Evolutionary conservation across 2,888 invertebrate species (phyloP).

Genomic region (Cerceris rybyensis): DNA sequence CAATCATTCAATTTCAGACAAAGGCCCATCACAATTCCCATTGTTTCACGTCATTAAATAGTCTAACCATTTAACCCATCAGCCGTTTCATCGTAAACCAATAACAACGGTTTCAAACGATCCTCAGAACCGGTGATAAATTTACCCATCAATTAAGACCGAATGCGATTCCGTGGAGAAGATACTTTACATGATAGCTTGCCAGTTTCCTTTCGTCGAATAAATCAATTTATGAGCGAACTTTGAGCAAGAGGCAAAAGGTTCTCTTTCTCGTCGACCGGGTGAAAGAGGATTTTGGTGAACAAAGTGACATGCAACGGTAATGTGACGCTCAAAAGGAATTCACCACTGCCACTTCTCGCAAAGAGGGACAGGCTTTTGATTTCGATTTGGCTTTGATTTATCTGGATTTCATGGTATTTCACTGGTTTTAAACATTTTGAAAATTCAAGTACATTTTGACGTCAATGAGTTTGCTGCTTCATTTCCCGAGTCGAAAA

Average conservation of each 20-base stretch:
- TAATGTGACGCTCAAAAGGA: background rate
- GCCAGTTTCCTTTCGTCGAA: background rate
- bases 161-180: background rate
- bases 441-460: background rate
- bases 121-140: background rate
- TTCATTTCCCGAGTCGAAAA: no score
- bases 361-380: background rate
- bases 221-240: background rate
- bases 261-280: background rate
- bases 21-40: no score
- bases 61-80: background rate
- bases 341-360: background rate
- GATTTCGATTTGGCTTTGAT: background rate
- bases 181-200: background rate
- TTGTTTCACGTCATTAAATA: no score
- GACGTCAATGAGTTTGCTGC: no score
- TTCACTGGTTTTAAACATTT: background rate
- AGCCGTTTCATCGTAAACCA: background rate
- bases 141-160: constrained; percentile 2
- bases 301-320: background rate
- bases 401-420: background rate
- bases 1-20: no score
- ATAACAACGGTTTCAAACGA: background rate
- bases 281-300: background rate
- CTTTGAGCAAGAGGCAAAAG: background rate